phyloP scores from a whole-genome alignment of 2,113 vertebrate species.

The Pelecanoides urinatrix region DNA sequence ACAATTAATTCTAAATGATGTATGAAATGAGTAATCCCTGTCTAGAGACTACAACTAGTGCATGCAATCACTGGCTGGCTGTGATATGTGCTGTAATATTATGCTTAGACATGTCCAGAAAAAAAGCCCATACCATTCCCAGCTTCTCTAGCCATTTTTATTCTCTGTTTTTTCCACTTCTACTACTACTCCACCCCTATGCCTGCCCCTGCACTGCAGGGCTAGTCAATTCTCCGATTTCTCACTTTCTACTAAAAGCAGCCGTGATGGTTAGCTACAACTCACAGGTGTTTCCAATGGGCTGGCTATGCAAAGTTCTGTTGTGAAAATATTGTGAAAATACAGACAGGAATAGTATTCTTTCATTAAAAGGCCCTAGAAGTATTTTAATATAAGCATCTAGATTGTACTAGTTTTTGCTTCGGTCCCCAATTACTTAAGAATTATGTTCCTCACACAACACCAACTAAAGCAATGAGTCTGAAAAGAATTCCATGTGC shows the following conservation, averaged over 20 bases:
- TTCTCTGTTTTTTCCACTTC: background rate
- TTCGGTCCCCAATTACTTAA: background rate
- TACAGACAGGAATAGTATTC: background rate
- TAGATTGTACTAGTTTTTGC: background rate
- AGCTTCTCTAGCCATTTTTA: background rate
- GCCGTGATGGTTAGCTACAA: background rate
- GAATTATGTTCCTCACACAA: background rate
- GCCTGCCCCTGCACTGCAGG: rapidly evolving
- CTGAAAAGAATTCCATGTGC: background rate
- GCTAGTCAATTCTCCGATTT: background rate
- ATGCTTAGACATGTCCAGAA: background rate
- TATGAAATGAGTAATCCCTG: slow-evolving; percentile 22
- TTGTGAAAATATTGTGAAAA: background rate
- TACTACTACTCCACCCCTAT: background rate
- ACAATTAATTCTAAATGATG: slow-evolving; percentile 31
- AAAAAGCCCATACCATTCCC: background rate
- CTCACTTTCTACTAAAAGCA: background rate
- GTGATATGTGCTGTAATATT: slow-evolving; percentile 3
- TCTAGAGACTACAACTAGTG: background rate
- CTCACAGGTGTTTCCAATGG: background rate
- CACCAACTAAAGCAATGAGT: background rate
- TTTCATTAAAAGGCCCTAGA: background rate
- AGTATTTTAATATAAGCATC: background rate
- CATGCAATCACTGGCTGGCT: background rate
- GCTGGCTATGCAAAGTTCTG: background rate